Evolutionary conservation across 1,140 invertebrate genomes (phyloP), one percentile per base, ranked within the genome.

Genomic region (Drosophila miranda): DNA sequence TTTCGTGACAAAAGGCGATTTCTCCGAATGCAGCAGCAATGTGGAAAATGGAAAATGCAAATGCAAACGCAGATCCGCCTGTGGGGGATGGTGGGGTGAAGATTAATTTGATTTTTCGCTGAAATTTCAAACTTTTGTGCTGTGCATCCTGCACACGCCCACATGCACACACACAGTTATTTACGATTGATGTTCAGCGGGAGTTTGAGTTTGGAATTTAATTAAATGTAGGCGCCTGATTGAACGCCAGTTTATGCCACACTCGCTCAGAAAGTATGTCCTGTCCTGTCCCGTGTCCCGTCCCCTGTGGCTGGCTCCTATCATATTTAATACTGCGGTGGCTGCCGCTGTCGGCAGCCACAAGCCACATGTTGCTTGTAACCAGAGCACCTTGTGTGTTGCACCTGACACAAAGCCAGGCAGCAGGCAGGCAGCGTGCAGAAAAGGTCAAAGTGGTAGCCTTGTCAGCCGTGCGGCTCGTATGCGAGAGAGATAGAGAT

Each of bases 101-200:
- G 78, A 77, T 67, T 77, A 74, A 84, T 84, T 73, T 75, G 57
- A 86, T 69, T 80, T 80, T 70, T 52, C 60, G 50, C 48, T 63
- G 67, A 46, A 73, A 66, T 66, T 56, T 43, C 46, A 59, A 76
- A 70, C 50, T 38, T 69, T 34, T 44, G 28, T 14, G 28, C 30
- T 52, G 54, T 28, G 50, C 14, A 41, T 49, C 53, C 50, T 11
- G 26, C 14, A 41, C 44, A 7, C 19, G 4, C 23, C 6, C 23
- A n/a, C 62, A 66, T 38, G 13, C 44, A 7, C 19, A n/a, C 62
- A 71, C 19, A n/a, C 62, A 71, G 45, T 55, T 42, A 64, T 48
- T 43, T 44, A 28, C 45, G 23, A 59, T 60, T 21, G 28, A 63
- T 46, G 45, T 41, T 48, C 53, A 49, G 54, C 11, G 34, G 11